Percentiles rank a stretch among this genome's conserved stretches.
Conservation (phyloP, 1,140 invertebrate genomes). For the Aphaenogaster ashmeadi region DNA sequence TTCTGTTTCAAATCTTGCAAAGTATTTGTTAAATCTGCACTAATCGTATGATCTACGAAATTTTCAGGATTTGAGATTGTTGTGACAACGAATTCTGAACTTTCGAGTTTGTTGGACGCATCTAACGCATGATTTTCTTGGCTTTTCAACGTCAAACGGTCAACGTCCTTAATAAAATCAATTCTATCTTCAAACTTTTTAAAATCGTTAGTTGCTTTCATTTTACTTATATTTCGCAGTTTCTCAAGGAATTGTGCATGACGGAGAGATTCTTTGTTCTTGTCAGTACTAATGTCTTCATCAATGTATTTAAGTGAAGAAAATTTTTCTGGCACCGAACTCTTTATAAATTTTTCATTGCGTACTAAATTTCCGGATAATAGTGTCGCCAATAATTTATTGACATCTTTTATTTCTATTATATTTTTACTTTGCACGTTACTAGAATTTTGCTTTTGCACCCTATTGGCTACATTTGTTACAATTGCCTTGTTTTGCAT, state of each 20-base stretch:
- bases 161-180: neutral
- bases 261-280: neutral
- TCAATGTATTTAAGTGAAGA: neutral
- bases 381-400: neutral
- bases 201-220: neutral
- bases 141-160: neutral
- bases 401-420: neutral
- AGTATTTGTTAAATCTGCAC: neutral
- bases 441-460: neutral
- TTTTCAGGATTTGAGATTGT: neutral
- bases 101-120: neutral
- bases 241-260: neutral
- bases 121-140: neutral
- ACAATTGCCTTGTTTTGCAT: neutral
- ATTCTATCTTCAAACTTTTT: neutral
- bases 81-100: neutral
- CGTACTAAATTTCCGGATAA: neutral
- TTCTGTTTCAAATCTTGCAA: neutral
- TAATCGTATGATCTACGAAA: neutral
- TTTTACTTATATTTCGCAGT: neutral
- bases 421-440: neutral
- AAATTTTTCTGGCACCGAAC: neutral
- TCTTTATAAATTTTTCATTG: neutral
- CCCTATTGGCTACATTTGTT: neutral
- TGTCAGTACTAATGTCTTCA: neutral